Conservation (phyloP, 2,113 vertebrate species). For the Orientallactaga bullata region DNA sequence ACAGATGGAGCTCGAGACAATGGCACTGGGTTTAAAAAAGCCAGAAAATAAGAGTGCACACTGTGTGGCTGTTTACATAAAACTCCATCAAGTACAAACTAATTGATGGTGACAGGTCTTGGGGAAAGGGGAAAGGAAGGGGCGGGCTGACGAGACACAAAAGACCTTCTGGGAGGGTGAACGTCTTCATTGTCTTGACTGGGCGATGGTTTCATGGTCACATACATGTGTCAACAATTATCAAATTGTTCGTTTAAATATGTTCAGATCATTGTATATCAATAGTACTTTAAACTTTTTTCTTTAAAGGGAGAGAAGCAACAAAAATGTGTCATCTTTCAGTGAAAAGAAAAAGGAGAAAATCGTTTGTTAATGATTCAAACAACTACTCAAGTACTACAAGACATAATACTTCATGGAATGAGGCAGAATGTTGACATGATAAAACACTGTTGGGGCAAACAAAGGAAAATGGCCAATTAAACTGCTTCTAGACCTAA, state of each 20-base stretch:
- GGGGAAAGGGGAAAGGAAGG: fast-evolving
- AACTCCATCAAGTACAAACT: neutral
- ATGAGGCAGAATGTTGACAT: neutral
- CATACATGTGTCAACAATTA: neutral
- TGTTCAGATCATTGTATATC: neutral
- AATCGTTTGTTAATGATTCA: neutral
- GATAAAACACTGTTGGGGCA: neutral
- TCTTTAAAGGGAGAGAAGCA: neutral
- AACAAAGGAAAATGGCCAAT: neutral
- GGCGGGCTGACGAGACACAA: neutral
- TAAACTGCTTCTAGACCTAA: neutral
- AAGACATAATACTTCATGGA: neutral
- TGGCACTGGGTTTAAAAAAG: neutral
- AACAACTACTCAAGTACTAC: neutral
- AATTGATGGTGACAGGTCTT: neutral
- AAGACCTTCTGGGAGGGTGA: neutral
- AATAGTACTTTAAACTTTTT: neutral
- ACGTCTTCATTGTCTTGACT: neutral
- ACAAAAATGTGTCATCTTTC: neutral
- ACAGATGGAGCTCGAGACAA: too few relatives aligned
- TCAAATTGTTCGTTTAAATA: neutral
- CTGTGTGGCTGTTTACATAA: fast-evolving
- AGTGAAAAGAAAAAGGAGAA: neutral
- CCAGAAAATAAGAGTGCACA: neutral
- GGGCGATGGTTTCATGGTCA: neutral